phyloP scores from a whole-genome alignment of 2,888 invertebrate species.

The Tenthredo distinguenda region DNA sequence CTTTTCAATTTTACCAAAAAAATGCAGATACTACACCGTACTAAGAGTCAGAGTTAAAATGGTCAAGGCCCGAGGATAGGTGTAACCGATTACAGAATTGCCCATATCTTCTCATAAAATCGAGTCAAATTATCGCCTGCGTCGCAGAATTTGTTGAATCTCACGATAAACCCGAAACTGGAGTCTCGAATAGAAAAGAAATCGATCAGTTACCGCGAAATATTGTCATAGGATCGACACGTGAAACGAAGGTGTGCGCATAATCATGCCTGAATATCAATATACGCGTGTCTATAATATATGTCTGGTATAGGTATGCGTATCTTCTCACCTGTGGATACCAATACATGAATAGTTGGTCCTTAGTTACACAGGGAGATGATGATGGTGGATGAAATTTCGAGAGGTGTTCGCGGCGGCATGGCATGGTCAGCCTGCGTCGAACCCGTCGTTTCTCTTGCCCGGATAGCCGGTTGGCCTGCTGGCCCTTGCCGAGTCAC shows the following conservation, averaged over 20 bases:
- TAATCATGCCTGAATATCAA: background rate
- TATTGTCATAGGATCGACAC: background rate
- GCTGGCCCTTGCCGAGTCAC: slow-evolving; percentile 69
- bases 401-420: slow-evolving; percentile 46
- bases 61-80: too few relatives aligned
- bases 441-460: slow-evolving; percentile 38
- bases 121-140: too few relatives aligned
- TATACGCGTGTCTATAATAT: slow-evolving; percentile 15
- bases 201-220: background rate
- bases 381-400: slow-evolving; percentile 5
- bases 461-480: slow-evolving; percentile 10
- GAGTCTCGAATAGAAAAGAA: background rate
- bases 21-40: too few relatives aligned
- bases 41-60: too few relatives aligned
- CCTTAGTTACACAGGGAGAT: slow-evolving; percentile 14
- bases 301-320: slow-evolving; percentile 8
- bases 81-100: too few relatives aligned
- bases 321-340: slow-evolving; percentile 36
- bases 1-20: too few relatives aligned
- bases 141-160: background rate
- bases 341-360: background rate
- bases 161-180: background rate
- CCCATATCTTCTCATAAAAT: too few relatives aligned
- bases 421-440: slow-evolving; percentile 17
- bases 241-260: background rate